Base-by-base conservation (phyloP, 2,113 vertebrate species). In the Eupsittula cactorum region DNA sequence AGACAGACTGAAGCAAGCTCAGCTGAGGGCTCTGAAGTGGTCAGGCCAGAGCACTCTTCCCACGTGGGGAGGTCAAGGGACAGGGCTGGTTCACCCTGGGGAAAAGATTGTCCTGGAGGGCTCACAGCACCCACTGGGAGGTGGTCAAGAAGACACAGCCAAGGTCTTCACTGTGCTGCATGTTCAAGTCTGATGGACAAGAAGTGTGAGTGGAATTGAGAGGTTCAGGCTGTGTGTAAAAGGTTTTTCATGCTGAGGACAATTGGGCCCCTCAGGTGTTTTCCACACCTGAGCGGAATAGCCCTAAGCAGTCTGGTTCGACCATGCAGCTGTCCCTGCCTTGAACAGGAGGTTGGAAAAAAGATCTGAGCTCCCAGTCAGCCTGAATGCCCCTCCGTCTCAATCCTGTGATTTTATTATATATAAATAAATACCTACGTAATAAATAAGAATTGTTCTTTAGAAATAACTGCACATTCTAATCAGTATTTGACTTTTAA, bases 11-110 rank as follows among this genome's bases (percentile, higher is more conserved):
- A 10, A 85, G 28, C 1, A 12, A 53, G 31, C 19, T 75, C 14
- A 14, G 33, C 0, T 0, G 15, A 3, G 2, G 1, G 1, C 9
- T n/a, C 67, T 5, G 2, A 46, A 49, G 7, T 1, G 0, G 6
- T 16, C 1, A 3, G 25, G 7, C 13, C 3, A 16, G 33, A 39
- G 7, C 6, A 41, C 24, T 31, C 9, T 35, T 69, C 28, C 24
- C 0, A 0, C 37, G 16, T 2, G 9, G 10, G 27, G 35, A 8
- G 5, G 10, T 13, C 10, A 7, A 84, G 10, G 53, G 47, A 33
- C 0, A 3, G 47, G 35, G 5, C 23, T 55, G 15, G 16, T 42
- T 55, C n/a, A 64, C 7, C 5, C 16, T 6, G 19, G 14, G 15
- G n/a, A 37, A 63, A 15, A 35, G 10, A 35, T 16, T 0, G 2